These are phyloP conservation scores for Syngnathoides biaculeatus DNA, from an alignment of 2,113 vertebrate genomes.

Conservation along the genomic window DNA sequence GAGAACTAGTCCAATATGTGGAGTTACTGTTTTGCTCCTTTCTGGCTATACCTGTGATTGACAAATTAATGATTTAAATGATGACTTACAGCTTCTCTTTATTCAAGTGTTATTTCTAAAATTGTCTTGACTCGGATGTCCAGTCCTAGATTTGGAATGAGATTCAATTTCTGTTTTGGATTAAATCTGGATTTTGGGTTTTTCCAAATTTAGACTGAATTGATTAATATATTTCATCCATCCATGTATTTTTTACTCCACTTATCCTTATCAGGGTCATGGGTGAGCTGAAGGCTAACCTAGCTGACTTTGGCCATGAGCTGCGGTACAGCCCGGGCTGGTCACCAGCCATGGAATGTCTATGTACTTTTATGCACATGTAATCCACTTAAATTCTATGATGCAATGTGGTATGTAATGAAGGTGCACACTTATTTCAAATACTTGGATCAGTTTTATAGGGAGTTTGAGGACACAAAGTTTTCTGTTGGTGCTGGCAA, in stretches of 20 bases:
- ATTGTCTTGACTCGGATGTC: neutral
- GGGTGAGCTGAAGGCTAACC: no score
- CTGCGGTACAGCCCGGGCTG: no score
- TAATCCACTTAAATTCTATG: no score
- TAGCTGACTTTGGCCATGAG: no score
- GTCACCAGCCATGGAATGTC: no score
- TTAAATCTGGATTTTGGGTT: neutral
- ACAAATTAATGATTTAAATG: neutral
- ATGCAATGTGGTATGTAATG: no score
- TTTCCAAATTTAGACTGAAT: neutral
- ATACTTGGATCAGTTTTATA: neutral
- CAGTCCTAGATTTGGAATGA: neutral
- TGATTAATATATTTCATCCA: neutral
- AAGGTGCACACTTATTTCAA: no score
- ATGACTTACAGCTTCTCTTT: neutral
- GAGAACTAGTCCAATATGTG: neutral
- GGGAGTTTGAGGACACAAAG: neutral
- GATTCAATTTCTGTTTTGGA: no score
- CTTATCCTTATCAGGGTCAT: no score
- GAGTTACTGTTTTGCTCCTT: neutral
- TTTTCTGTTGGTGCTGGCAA: neutral
- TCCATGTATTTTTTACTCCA: no score
- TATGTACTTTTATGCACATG: no score
- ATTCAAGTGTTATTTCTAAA: neutral
- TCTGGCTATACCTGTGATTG: neutral